Evolutionary conservation across 2,888 invertebrate genomes (phyloP), one percentile per base, ranked within the genome.

Genomic region (Dasysyrphus albostriatus): DNA sequence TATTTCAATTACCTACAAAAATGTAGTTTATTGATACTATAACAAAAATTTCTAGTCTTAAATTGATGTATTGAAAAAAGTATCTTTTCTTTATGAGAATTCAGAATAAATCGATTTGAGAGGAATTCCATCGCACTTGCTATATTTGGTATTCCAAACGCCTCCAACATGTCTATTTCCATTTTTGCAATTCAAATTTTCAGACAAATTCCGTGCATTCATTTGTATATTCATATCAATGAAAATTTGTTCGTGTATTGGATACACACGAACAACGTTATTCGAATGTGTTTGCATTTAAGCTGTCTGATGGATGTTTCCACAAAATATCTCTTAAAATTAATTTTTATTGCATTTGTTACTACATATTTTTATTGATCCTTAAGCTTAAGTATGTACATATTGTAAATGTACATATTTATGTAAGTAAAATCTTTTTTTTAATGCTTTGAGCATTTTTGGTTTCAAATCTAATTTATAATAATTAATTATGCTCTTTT

Each of bases 141-240:
- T 32, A n/a, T 3, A 51, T 51, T 56, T 32, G 29, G 32, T 56
- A 56, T 56, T 56, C 56, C 29, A n/a, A 56, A n/a, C 44, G n/a
- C 44, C 44, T 44, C n/a, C n/a, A 4, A 56, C 24, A 24, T 32
- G 56, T 56, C 29, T 32, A 32, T 32, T 3, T 56, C 8, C 3
- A 56, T 29, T 56, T 56, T 32, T 32, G 56, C 56, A 56, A 32
- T 56, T 56, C 29, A 56, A 56, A 56, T 32, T n/a, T 56, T 56
- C 56, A 56, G 32, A 56, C 32, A 56, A 14, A 51, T 56, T 56
- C 14, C 12, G 14, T 24, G 24, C 12, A 51, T 51, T 29, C 1
- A 5, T 44, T 7, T 44, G 5, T 42, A 42, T 14, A 39, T 39
- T 10, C 10, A 42, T 42, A 42, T 14, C 14, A 42, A 14, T 42